These are phyloP conservation scores for Vipera ursinii DNA, from an alignment of 2,797 vertebrate genomes.

Conservation along the genomic window DNA sequence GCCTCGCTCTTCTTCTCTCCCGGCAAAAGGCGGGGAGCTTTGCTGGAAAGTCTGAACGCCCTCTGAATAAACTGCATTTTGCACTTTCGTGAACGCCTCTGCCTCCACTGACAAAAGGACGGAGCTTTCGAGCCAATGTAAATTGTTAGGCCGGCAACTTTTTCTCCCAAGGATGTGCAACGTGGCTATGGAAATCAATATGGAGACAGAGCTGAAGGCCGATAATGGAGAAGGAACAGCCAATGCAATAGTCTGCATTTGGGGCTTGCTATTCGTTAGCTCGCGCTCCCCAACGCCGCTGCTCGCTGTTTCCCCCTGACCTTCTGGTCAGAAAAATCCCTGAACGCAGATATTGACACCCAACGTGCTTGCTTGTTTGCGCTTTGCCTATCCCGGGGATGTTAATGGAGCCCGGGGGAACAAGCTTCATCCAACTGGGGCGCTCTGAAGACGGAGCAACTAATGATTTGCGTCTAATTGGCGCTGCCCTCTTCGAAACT, in stretches of 20 bases:
- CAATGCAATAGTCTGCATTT: conserved; percentile 64
- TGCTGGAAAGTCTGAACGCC: no score
- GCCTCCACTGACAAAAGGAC: background rate
- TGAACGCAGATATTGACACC: background rate
- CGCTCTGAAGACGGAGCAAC: conserved; percentile 48
- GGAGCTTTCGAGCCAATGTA: conserved; percentile 37
- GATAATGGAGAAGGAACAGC: conserved; percentile 60
- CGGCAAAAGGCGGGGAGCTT: background rate
- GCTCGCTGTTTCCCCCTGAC: background rate
- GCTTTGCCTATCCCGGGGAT: conserved; percentile 38
- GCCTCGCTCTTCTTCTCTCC: background rate
- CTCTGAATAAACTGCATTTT: background rate
- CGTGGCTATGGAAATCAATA: conserved; percentile 64
- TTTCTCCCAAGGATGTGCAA: conserved; percentile 60
- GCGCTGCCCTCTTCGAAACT: conserved; percentile 49
- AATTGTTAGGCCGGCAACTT: conserved; percentile 51
- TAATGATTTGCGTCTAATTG: conserved; percentile 66
- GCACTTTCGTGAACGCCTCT: no score
- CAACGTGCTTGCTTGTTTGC: conserved; percentile 38
- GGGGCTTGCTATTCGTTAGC: conserved; percentile 61
- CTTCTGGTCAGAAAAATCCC: conserved; percentile 26
- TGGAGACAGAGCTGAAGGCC: conserved; percentile 56
- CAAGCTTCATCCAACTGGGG: conserved; percentile 33
- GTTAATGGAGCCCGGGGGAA: conserved; percentile 21
- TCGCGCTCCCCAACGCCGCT: conserved; percentile 14